Evolutionary conservation across 35 echinoderm and acorn worm genomes (phyloP).

Genomic region (Strongylocentrotus purpuratus): DNA sequence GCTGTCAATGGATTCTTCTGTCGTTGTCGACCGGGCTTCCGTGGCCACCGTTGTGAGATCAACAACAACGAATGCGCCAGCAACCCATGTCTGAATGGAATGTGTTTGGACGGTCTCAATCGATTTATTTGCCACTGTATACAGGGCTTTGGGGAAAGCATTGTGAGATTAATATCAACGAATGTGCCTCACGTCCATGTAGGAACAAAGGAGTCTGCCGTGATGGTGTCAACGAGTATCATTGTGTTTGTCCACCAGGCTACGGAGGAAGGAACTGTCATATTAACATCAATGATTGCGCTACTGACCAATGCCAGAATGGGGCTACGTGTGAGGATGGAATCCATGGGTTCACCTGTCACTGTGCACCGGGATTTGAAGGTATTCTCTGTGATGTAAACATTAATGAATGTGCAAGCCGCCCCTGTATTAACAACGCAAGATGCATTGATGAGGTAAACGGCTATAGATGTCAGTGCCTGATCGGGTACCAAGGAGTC

Average conservation of each 20-base stretch:
- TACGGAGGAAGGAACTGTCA: constrained; percentile 71
- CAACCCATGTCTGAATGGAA: constrained; percentile 70
- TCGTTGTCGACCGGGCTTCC: constrained; percentile 50
- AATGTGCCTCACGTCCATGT: constrained; percentile 75
- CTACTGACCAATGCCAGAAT: constrained; percentile 68
- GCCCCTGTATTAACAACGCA: constrained; percentile 60
- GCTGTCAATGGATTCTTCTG: constrained; percentile 60
- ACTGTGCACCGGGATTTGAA: constrained; percentile 64
- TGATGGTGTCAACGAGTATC: constrained; percentile 58
- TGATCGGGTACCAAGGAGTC: constrained; percentile 33
- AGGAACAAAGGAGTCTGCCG: constrained; percentile 63
- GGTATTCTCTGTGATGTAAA: constrained; percentile 69
- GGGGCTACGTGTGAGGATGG: constrained; percentile 69
- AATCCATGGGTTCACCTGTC: constrained; percentile 59
- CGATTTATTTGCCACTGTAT: constrained; percentile 40
- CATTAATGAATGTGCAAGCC: constrained; percentile 63
- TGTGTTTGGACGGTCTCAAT: constrained; percentile 60
- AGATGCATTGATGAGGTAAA: constrained; percentile 76
- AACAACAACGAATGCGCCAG: constrained; percentile 63
- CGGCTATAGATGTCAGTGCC: constrained; percentile 47
- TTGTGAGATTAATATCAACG: constrained; percentile 73
- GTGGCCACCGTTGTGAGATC: constrained; percentile 57
- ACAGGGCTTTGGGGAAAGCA: constrained; percentile 47
- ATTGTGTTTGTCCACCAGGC: constrained; percentile 69
- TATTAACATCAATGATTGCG: constrained; percentile 57